Evolutionary conservation across 2,888 invertebrate genomes (phyloP), one percentile per base, ranked within the genome.

Genomic region (Drosophila helvetica): DNA sequence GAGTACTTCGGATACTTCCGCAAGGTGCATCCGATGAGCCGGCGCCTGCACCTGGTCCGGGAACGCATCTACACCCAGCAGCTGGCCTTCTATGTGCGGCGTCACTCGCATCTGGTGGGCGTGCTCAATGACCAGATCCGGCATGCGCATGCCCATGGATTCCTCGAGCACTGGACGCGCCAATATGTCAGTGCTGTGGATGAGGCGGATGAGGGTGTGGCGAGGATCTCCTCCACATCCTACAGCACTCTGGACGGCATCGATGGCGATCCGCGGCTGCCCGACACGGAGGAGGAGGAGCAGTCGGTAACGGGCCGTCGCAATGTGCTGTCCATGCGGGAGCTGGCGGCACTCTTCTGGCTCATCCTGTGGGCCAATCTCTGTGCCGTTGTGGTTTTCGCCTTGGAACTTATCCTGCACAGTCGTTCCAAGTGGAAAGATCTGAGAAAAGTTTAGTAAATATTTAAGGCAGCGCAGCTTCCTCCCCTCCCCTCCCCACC

Each of bases 1-100:
- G 90, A 90, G 15, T 90, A 88, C 63, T 90, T 86, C 58, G 89
- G 88, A 0, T 87, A 80, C 63, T 90, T 85, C 53, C 79, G 79
- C 19, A 85, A 83, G 54, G 74, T 71, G 22, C 73, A 88, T 38
- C 54, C 70, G 5, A 75, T 75, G 65, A 79, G 79, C 46, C 78
- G 75, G 0, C 70, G 74, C 1, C 58, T 89, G 75, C 90, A 89
- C 57, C 12, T 89, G 74, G 89, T 89, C 1, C 64, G 71, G 4
- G 84, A 90, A 10, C 83, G 83, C 12, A 77, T 90, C 38, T 85
- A 86, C 18, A 86, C 82, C 0, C 88, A 90, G 30, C 89, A 84
- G 25, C 54, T 90, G 61, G 76, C 88, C 7, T 81, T 90, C 57
- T 88, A 90, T 64, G 73, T 88, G 47, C 79, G 82, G 0, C 86